These are phyloP conservation scores for Leucoraja ocellata DNA, from an alignment of 2,797 vertebrate species.

Conservation along the genomic window DNA sequence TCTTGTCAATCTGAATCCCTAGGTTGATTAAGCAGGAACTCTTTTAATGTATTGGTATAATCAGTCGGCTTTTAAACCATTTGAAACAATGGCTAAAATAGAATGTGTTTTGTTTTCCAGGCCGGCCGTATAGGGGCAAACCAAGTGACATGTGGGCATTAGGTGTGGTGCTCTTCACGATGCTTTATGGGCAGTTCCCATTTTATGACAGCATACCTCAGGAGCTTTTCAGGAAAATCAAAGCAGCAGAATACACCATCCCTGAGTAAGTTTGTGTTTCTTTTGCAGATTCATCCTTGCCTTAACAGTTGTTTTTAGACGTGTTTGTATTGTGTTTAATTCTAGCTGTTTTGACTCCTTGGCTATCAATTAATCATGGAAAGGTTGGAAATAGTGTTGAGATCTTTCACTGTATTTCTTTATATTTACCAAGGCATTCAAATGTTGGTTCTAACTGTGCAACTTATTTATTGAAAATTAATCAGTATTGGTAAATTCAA, in stretches of 20 bases:
- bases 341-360: background rate
- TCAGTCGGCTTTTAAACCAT: background rate
- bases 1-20: too few relatives aligned
- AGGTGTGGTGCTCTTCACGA: conserved; percentile 95
- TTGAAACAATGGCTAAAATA: background rate
- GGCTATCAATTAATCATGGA: background rate
- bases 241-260: conserved; percentile 95
- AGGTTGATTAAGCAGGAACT: background rate
- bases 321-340: background rate
- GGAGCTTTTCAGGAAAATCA: conserved; percentile 98
- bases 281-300: background rate
- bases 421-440: background rate
- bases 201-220: conserved; percentile 99
- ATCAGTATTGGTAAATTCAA: background rate
- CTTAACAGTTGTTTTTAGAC: background rate
- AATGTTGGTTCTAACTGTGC: background rate
- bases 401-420: background rate
- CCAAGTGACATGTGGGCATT: conserved; percentile 98
- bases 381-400: background rate
- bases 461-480: background rate
- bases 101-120: conserved; percentile 52
- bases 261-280: conserved; percentile 76
- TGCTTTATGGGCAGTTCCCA: conserved; percentile 97
- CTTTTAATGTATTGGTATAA: background rate
- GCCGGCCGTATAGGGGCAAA: conserved; percentile 89